These are phyloP conservation scores for Montipora efflorescens DNA, from an alignment of 64 coral and sea anemone genomes.

Conservation along the genomic window DNA sequence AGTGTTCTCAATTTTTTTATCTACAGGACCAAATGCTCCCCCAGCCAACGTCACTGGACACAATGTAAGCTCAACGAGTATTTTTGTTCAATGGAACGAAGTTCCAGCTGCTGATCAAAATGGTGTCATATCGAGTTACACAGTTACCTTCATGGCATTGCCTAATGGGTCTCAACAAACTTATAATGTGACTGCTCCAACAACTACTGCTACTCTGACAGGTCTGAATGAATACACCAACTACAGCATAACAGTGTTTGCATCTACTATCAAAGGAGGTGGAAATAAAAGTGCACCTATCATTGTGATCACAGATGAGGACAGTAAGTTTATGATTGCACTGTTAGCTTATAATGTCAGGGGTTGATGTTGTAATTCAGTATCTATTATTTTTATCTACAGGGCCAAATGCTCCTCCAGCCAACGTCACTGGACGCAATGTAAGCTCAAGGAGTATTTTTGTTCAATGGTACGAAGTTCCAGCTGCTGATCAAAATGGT, in stretches of 20 bases:
- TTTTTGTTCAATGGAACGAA: background rate
- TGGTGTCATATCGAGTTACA: background rate
- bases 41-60: no score
- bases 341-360: no score
- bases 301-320: background rate
- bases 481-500: background rate
- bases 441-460: background rate
- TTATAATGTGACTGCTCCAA: background rate
- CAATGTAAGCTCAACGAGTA: background rate
- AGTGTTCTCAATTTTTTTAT: background rate
- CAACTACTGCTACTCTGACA: background rate
- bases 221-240: slow-evolving; percentile 6
- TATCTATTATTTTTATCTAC: background rate
- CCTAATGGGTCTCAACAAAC: background rate
- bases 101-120: background rate
- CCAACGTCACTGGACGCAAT: no score
- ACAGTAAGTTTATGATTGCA: background rate
- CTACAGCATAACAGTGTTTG: slow-evolving; percentile 19
- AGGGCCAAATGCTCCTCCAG: no score
- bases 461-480: background rate
- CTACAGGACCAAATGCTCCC: background rate
- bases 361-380: no score
- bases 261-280: background rate
- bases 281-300: background rate
- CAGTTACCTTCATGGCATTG: background rate